Evolutionary conservation across 2,113 vertebrate genomes (phyloP).

Genomic region (Argyrosomus japonicus): DNA sequence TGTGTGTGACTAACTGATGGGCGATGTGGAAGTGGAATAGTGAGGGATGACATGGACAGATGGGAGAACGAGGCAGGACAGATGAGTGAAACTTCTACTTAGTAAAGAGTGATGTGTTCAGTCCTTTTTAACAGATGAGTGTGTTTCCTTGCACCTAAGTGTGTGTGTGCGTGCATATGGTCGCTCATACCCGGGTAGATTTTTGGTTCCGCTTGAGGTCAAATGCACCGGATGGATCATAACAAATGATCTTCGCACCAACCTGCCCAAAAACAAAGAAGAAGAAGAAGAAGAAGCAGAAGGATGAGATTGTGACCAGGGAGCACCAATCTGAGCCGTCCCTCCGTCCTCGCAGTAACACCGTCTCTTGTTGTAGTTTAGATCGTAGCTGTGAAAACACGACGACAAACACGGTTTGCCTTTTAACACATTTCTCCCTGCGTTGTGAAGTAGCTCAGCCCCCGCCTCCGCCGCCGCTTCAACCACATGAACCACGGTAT

Average conservation of each 20-base stretch:
- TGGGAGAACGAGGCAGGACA: conserved; percentile 67
- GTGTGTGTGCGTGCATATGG: conserved; percentile 3
- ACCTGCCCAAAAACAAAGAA: conserved; percentile 45
- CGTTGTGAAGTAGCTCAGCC: conserved; percentile 14
- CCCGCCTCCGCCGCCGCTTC: neutral
- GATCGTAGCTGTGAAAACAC: conserved; percentile 56
- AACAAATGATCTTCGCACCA: neutral
- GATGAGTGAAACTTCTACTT: conserved; percentile 83
- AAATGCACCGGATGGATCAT: neutral
- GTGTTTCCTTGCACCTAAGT: conserved; percentile 28
- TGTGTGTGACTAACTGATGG: conserved; percentile 79
- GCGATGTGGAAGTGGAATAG: conserved; percentile 83
- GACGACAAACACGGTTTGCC: conserved; percentile 71
- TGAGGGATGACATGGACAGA: conserved; percentile 38
- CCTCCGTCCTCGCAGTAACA: conserved; percentile 1
- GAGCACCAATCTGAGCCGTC: conserved; percentile 12
- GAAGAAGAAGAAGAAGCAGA: conserved; percentile 18
- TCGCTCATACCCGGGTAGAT: conserved; percentile 35
- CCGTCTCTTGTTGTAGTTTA: conserved; percentile 43
- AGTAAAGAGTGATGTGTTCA: conserved; percentile 82
- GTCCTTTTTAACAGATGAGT: conserved; percentile 50
- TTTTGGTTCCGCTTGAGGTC: conserved; percentile 25
- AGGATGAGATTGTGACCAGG: conserved; percentile 21
- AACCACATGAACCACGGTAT: neutral
- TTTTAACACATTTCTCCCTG: conserved; percentile 61